Evolutionary conservation across 2,797 vertebrate species (phyloP), one percentile per base, ranked within the genome.

Genomic region (Kryptolebias ocellatus): DNA sequence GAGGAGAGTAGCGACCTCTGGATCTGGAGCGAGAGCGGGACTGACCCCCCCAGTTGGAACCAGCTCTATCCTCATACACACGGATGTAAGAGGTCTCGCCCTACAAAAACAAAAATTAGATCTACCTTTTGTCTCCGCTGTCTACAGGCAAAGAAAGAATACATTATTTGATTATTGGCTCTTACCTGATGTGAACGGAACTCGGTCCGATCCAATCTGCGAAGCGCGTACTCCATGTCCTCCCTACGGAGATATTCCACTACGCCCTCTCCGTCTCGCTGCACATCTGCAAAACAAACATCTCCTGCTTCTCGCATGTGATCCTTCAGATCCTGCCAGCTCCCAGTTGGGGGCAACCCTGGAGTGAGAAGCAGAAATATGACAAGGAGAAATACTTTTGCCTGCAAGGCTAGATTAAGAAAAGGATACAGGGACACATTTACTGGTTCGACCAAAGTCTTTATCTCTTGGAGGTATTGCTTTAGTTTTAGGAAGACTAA

Each of bases 261-360:
- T 62, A 95, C 94, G 1, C 95, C 96, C 75, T 95, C 95, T 46
- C 96, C 93, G 1, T 95, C 95, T 42, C 95, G 92, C 84, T 95
- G 94, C 74, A 95, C 95, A 20, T 96, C 95, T 66, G 95, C 94
- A 34, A 95, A 96, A 82, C 95, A 96, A 78, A 95, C 95, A 11
- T 96, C 95, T 53, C 95, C 95, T 18, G 95, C 95, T 83, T 95
- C 95, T 27, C 95, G 90, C 94, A 93, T 95, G 53, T 96, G 95
- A 90, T 96, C 95, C 87, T 96, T 96, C 84, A 96, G 92, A 90
- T 97, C 96, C 88, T 96, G 96, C 96, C 96, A 97, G 87, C 95
- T 97, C 70, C 95, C 96, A 64, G 94, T 94, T 0, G 94, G 94
- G 54, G 94, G 94, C 77, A 96, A 92, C 17, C 95, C 95, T 96